Evolutionary conservation across 37 sponge, comb jelly and placozoan genomes (phyloP).

Genomic region (Hormiphora californensis): DNA sequence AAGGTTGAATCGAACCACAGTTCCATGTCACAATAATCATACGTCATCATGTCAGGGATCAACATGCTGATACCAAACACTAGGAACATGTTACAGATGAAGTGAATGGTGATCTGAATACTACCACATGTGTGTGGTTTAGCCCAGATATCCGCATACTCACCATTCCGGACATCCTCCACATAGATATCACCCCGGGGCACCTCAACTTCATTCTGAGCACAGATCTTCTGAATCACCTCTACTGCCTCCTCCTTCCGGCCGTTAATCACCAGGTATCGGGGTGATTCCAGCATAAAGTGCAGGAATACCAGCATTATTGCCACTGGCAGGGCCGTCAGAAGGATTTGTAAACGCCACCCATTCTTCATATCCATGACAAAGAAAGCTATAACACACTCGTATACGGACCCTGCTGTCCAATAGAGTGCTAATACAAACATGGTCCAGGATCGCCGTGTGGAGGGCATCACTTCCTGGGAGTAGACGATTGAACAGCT

Average conservation of each 20-base stretch:
- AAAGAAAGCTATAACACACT: conserved; percentile 22
- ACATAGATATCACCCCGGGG: background rate
- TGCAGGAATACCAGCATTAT: conserved; percentile 33
- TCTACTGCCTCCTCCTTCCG: background rate
- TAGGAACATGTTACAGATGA: conserved; percentile 46
- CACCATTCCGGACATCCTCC: conserved; percentile 1
- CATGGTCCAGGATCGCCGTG: conserved; percentile 8
- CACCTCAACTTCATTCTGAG: background rate
- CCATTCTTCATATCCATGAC: conserved; percentile 32
- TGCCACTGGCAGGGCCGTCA: background rate
- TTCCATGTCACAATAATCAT: conserved; percentile 1
- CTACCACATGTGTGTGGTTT: conserved; percentile 17
- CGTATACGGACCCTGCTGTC: background rate
- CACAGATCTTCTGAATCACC: conserved; percentile 12
- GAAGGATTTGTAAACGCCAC: conserved; percentile 20
- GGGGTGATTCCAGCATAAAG: conserved; percentile 43
- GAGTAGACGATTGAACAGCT: conserved; percentile 42
- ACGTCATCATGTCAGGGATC: conserved; percentile 8
- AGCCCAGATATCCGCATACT: conserved; percentile 19
- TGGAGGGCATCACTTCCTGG: background rate
- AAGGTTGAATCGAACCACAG: background rate
- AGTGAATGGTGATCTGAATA: conserved; percentile 50
- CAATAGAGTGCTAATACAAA: background rate
- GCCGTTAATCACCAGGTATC: conserved; percentile 23
- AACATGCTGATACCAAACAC: conserved; percentile 27